Evolutionary conservation across 2,113 vertebrate species (phyloP).

Genomic region (Takifugu flavidus): DNA sequence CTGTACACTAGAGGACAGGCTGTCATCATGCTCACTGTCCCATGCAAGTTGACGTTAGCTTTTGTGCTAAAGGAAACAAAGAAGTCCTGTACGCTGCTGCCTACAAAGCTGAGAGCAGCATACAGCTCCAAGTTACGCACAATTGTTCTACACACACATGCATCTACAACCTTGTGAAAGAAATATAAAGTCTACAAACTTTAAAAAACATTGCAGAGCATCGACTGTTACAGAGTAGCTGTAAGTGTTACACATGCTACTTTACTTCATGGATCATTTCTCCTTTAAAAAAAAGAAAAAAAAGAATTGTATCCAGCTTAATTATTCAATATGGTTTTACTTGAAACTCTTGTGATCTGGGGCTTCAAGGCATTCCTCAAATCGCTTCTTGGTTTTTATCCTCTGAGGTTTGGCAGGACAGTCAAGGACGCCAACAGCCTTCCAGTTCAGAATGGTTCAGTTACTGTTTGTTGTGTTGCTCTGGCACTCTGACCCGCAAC

Average conservation of each 20-base stretch:
- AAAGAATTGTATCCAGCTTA: too few relatives aligned
- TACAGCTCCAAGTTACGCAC: constrained; percentile 6
- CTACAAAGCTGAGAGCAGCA: constrained; percentile 27
- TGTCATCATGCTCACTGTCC: constrained; percentile 15
- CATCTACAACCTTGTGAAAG: constrained; percentile 30
- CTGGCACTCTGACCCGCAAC: constrained; percentile 21
- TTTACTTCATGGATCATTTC: too few relatives aligned
- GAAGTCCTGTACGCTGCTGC: constrained; percentile 16
- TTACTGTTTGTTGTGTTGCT: constrained; percentile 26
- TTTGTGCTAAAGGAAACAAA: constrained; percentile 18
- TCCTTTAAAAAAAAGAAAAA: too few relatives aligned
- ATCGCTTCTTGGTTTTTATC: constrained; percentile 16
- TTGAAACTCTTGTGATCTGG: constrained; percentile 1
- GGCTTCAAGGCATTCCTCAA: constrained; percentile 44
- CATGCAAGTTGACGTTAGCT: constrained; percentile 11
- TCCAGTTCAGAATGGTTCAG: constrained; percentile 35
- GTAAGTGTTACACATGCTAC: too few relatives aligned
- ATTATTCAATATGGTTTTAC: background rate
- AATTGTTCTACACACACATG: constrained; percentile 32
- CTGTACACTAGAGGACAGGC: constrained; percentile 27
- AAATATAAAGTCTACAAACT: constrained; percentile 23
- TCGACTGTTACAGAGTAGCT: background rate
- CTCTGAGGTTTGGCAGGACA: constrained; percentile 21
- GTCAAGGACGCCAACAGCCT: constrained; percentile 21
- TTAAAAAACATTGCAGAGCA: constrained; percentile 14